Evolutionary conservation across 2,888 invertebrate species (phyloP).

Genomic region (Heliconius cydno): DNA sequence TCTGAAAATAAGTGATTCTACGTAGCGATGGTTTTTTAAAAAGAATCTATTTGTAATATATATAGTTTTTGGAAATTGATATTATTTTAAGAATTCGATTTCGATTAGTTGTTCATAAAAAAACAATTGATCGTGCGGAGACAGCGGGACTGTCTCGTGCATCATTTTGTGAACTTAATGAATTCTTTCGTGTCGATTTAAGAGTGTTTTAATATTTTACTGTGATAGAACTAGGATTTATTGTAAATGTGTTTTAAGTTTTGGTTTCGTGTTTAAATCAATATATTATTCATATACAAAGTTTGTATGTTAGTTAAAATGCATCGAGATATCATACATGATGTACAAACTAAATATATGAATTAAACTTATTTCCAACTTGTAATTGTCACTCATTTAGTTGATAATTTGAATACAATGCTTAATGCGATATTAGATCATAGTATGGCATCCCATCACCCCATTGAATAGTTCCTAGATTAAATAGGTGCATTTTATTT

Average conservation of each 20-base stretch:
- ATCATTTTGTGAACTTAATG: conserved; percentile 33
- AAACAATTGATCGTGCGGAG: conserved; percentile 2
- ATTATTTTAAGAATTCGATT: conserved; percentile 15
- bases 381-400: conserved; percentile 3
- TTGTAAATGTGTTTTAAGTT: conserved; percentile 44
- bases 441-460: conserved; percentile 49
- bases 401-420: conserved; percentile 12
- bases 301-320: conserved; percentile 20
- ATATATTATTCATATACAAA: conserved; percentile 23
- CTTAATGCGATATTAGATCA: conserved; percentile 33
- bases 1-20: neutral
- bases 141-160: conserved; percentile 10
- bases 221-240: conserved; percentile 80
- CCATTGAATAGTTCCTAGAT: conserved; percentile 73
- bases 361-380: conserved; percentile 5
- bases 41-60: conserved; percentile 36
- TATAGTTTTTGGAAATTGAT: conserved; percentile 29
- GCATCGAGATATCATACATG: conserved; percentile 25
- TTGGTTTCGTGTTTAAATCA: conserved; percentile 34
- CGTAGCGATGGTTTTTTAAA: conserved; percentile 31
- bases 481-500: conserved; percentile 78
- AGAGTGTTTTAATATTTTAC: conserved; percentile 74
- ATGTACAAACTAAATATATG: conserved; percentile 5
- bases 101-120: neutral
- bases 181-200: conserved; percentile 48